These are phyloP conservation scores for Sarcoramphus papa DNA, from an alignment of 2,797 vertebrate species.

Conservation along the genomic window DNA sequence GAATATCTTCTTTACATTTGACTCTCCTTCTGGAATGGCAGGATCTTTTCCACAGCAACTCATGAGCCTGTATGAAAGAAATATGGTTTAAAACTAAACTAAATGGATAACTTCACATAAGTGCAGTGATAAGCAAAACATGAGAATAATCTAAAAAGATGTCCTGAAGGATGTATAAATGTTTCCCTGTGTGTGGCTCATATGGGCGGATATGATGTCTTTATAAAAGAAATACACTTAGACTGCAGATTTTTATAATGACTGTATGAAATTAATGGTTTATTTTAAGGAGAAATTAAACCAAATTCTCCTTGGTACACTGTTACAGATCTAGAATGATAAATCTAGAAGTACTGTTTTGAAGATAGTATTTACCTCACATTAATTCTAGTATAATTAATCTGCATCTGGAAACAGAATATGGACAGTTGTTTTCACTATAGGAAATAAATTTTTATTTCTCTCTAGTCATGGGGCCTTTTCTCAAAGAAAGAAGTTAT, in stretches of 20 bases:
- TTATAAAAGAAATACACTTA: neutral
- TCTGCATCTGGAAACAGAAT: neutral
- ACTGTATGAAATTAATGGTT: neutral
- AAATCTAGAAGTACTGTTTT: neutral
- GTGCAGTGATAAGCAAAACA: neutral
- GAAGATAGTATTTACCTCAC: neutral
- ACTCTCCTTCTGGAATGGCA: neutral
- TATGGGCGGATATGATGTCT: neutral
- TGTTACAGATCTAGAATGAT: neutral
- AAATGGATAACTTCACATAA: neutral
- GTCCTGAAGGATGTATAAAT: neutral
- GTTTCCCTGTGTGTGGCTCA: neutral
- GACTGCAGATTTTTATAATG: neutral
- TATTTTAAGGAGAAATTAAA: neutral
- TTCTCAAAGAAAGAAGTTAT: neutral
- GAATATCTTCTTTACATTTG: neutral
- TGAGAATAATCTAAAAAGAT: neutral
- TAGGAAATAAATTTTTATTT: neutral
- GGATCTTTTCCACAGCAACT: neutral
- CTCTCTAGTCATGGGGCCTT: neutral
- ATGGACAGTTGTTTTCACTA: neutral
- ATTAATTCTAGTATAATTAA: neutral
- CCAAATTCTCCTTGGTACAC: neutral
- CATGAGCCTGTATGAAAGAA: neutral
- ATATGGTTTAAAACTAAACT: neutral